Base-by-base conservation (phyloP, 1,140 invertebrate genomes). In the Panulirus ornatus region DNA sequence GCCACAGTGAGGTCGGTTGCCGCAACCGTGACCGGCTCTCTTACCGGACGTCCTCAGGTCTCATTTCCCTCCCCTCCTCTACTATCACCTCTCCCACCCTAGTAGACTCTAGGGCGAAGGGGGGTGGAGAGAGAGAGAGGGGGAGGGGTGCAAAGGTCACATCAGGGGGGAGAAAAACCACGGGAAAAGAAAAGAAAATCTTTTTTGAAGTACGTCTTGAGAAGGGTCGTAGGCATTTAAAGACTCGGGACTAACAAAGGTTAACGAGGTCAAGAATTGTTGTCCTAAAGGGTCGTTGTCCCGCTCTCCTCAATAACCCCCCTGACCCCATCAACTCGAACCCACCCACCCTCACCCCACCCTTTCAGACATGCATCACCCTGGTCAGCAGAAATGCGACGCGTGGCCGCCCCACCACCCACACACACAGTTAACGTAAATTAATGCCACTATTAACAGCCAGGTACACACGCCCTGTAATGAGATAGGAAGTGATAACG, bases 401-500 rank as follows among this genome's bases (percentile, higher is more conserved):
- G 36, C 78, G 78, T 81, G 78, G 1, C 47, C 6, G 22, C 0
- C 11, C 30, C 78, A 38, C 78, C 36, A 14, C 78, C 27, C 27
- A 42, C n/a, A n/a, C n/a, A n/a, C 44, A 81, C 78, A 81, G 58
- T 81, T 58, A 58, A 2, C n/a, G 38, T 19, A 58, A 81, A 81
- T 81, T 81, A 81, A 58, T 81, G 58, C 47, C 2, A 58, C 47
- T 58, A 81, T 81, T 81, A 58, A 51, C 27, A 36, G 78, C 9
- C 47, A 16, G 47, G n/a, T 36, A 58, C 78, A 58, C 78, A 38
- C 78, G 78, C 9, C 78, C 27, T 30, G 16, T 81, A 81, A 81
- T 81, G 78, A 81, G 30, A 27, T 34, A 81, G 78, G 78, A 81
- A 81, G 78, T 81, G 78, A 51, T 81, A 81, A 58, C 14, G 78